Conservation (phyloP, 2,888 invertebrate genomes). For the Tipula helvola region DNA sequence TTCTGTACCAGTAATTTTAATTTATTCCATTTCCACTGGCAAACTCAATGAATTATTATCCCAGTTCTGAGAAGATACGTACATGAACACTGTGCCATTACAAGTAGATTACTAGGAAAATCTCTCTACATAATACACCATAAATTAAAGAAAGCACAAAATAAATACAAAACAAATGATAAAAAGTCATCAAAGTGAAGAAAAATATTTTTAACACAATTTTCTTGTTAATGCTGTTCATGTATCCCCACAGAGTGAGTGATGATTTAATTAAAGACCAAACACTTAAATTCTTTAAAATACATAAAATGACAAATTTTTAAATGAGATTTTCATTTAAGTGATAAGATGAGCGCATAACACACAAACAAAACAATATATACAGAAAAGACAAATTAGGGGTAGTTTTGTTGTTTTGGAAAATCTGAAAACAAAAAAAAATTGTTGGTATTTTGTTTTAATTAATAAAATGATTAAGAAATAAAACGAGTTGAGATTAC, state of each 20-base stretch:
- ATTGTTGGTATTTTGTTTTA: neutral
- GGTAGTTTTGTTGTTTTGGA: neutral
- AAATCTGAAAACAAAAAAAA: neutral
- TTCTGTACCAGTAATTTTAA: neutral
- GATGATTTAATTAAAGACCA: conserved; percentile 4
- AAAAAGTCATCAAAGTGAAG: neutral
- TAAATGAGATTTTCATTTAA: neutral
- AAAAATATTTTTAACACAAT: neutral
- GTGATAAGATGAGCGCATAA: neutral
- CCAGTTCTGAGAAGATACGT: neutral
- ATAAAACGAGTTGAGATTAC: neutral
- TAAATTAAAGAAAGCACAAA: neutral
- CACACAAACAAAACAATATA: neutral
- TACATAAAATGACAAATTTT: neutral
- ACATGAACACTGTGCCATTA: neutral
- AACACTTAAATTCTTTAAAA: neutral
- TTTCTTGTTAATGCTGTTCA: neutral
- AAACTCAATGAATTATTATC: neutral
- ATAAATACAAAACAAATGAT: neutral
- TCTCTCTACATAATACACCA: neutral
- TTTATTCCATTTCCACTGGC: neutral
- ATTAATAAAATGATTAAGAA: neutral
- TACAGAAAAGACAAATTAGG: neutral
- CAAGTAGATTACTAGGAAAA: neutral
- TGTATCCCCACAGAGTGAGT: neutral